These are phyloP conservation scores for Gallinago jamesoni DNA, from an alignment of 2,113 vertebrate genomes.

Conservation along the genomic window DNA sequence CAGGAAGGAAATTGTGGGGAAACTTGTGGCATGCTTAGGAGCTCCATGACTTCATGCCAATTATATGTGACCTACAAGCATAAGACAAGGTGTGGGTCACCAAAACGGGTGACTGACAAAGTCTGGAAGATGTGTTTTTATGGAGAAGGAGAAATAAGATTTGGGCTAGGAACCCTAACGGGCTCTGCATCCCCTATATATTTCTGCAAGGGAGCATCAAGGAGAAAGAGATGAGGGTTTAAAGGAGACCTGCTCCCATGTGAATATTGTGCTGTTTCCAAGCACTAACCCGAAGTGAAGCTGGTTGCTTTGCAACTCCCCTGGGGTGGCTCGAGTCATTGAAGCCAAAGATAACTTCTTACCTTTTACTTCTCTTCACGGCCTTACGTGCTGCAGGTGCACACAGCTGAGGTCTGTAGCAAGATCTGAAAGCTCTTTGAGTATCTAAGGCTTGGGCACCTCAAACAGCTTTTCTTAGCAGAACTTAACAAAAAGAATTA, in stretches of 20 bases:
- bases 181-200: neutral
- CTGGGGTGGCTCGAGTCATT: neutral
- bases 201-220: neutral
- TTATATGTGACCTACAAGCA: neutral
- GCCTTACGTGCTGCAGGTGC: neutral
- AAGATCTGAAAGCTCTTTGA: neutral
- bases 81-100: neutral
- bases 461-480: neutral
- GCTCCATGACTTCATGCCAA: neutral
- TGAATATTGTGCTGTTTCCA: neutral
- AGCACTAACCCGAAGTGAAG: accelerated
- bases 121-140: neutral
- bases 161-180: neutral
- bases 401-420: neutral
- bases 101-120: neutral
- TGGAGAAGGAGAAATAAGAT: neutral
- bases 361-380: neutral
- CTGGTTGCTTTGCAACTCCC: neutral
- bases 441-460: neutral
- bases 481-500: neutral
- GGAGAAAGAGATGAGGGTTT: neutral
- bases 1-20: neutral
- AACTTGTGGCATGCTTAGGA: neutral
- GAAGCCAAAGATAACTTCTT: neutral
- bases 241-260: neutral